Conservation (phyloP, 2,888 invertebrate species). For the Liodrosophila aerea region DNA sequence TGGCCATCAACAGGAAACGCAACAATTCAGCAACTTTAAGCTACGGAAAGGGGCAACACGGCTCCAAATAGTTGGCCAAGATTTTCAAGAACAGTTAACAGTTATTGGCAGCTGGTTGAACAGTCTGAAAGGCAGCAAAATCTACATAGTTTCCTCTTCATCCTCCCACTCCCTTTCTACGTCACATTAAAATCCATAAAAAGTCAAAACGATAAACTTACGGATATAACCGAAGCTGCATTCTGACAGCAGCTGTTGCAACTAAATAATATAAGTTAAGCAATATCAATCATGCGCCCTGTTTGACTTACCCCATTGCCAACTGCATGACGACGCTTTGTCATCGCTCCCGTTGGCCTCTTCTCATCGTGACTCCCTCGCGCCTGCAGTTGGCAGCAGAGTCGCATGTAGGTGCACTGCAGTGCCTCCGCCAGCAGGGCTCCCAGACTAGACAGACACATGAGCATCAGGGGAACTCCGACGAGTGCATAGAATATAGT, state of each 20-base stretch:
- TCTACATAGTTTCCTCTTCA: neutral
- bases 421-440: slow-evolving; percentile 90
- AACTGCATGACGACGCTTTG: slow-evolving; percentile 58
- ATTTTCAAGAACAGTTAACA: slow-evolving; percentile 29
- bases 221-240: neutral
- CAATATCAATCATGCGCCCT: slow-evolving; percentile 70
- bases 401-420: slow-evolving; percentile 84
- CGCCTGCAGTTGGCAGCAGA: slow-evolving; percentile 78
- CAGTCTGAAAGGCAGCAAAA: slow-evolving; percentile 31
- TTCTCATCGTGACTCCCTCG: slow-evolving; percentile 7
- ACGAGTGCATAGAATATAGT: slow-evolving; percentile 94
- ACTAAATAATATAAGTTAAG: slow-evolving; percentile 11
- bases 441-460: slow-evolving; percentile 92
- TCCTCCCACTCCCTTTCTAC: neutral
- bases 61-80: slow-evolving; percentile 43
- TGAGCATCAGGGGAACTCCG: slow-evolving; percentile 93
- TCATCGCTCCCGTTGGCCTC: slow-evolving; percentile 35
- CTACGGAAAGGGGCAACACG: slow-evolving; percentile 6
- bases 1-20: slow-evolving; percentile 37
- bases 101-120: slow-evolving; percentile 28
- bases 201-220: slow-evolving; percentile 44
- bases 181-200: slow-evolving; percentile 65
- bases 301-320: slow-evolving; percentile 66
- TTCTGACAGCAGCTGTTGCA: slow-evolving; percentile 29
- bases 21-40: slow-evolving; percentile 56